These are phyloP conservation scores for Eleginops maclovinus DNA, from an alignment of 2,113 vertebrate species.

Conservation along the genomic window DNA sequence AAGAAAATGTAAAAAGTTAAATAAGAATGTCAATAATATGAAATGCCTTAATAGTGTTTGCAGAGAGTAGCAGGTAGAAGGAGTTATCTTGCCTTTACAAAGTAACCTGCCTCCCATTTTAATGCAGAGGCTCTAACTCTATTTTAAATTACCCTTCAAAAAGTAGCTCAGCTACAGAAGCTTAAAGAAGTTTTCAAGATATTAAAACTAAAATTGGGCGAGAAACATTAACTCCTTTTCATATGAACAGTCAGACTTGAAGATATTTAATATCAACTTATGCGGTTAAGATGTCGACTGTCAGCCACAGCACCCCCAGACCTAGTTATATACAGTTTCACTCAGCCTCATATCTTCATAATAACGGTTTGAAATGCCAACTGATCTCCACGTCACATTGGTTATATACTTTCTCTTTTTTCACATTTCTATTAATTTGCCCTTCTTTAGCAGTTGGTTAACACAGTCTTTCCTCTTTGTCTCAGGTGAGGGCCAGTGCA, in stretches of 20 bases:
- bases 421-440: no score
- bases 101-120: not conserved
- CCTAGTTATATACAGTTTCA: not conserved
- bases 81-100: not conserved
- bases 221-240: not conserved
- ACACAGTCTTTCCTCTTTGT: not conserved
- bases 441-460: not conserved
- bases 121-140: not conserved
- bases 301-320: not conserved
- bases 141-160: not conserved
- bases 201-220: not conserved
- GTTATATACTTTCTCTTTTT: not conserved
- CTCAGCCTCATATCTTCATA: not conserved
- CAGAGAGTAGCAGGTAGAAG: not conserved
- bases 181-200: not conserved
- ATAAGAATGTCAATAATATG: not conserved
- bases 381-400: not conserved
- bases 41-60: not conserved
- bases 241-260: not conserved
- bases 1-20: not conserved
- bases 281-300: not conserved
- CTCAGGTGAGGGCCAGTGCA: constrained; percentile 90
- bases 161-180: no score
- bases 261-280: not conserved
- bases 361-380: not conserved